Evolutionary conservation across 1,140 invertebrate genomes (phyloP).

Genomic region (Caenorhabditis remanei): DNA sequence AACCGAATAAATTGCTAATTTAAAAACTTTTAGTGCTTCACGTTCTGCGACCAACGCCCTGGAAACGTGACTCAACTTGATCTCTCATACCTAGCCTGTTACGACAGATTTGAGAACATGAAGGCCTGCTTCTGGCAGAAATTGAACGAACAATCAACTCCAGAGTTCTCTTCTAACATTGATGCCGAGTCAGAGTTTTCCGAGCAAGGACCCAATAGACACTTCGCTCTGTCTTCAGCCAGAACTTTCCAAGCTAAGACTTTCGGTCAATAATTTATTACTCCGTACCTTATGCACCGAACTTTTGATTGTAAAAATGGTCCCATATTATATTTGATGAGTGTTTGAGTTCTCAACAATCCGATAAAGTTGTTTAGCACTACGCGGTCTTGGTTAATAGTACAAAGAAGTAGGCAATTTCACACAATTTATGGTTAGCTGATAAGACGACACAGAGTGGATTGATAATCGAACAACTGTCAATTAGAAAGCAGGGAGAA

Average conservation of each 20-base stretch:
- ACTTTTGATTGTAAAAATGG: slow-evolving; percentile 44
- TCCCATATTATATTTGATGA: background rate
- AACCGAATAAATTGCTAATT: background rate
- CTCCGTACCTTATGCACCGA: background rate
- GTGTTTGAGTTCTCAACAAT: background rate
- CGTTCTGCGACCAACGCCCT: slow-evolving; percentile 76
- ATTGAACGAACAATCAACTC: slow-evolving; percentile 10
- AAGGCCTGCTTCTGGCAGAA: slow-evolving; percentile 67
- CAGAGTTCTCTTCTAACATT: slow-evolving; percentile 39
- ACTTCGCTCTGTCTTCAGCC: background rate
- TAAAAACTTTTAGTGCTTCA: slow-evolving; percentile 67
- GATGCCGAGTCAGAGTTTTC: slow-evolving; percentile 24
- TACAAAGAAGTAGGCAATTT: too few species aligned
- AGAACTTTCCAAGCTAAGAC: slow-evolving; percentile 39
- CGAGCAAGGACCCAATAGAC: slow-evolving; percentile 36
- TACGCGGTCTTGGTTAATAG: too few species aligned
- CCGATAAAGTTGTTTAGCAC: background rate
- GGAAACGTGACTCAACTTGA: slow-evolving; percentile 75
- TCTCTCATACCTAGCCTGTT: slow-evolving; percentile 66
- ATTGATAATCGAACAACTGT: too few species aligned
- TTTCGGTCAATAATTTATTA: slow-evolving; percentile 28
- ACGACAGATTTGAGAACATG: slow-evolving; percentile 67
- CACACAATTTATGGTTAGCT: too few species aligned
- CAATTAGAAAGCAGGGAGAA: too few species aligned
- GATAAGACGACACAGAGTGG: too few species aligned